Evolutionary conservation across 2,797 vertebrate genomes (phyloP).

Genomic region (Characodon lateralis): DNA sequence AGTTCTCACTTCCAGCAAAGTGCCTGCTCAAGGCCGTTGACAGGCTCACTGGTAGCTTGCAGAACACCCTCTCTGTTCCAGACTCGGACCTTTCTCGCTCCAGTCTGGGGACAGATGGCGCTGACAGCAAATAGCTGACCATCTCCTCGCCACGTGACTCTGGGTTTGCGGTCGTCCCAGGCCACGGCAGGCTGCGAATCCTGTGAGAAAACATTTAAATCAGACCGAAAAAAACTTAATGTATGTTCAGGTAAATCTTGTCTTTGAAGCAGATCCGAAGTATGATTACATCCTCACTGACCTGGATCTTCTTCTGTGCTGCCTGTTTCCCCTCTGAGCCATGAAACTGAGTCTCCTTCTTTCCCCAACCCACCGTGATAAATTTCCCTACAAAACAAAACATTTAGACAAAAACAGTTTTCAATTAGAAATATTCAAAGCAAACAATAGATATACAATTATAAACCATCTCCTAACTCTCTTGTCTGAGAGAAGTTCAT

Average conservation of each 20-base stretch:
- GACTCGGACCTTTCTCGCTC: conserved; percentile 88
- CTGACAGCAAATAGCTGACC: conserved; percentile 94
- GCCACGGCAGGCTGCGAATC: conserved; percentile 79
- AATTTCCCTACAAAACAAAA: conserved; percentile 84
- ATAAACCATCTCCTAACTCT: background rate
- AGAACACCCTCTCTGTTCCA: conserved; percentile 94
- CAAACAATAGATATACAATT: background rate
- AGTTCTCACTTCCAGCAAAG: conserved; percentile 92
- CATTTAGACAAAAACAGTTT: no score
- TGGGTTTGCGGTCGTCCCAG: conserved; percentile 88
- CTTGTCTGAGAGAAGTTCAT: background rate
- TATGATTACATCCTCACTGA: conserved; percentile 54
- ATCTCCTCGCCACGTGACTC: conserved; percentile 92
- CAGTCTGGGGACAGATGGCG: conserved; percentile 86
- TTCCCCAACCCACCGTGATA: conserved; percentile 95
- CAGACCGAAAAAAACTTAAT: background rate
- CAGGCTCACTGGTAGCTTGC: conserved; percentile 91
- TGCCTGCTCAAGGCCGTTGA: conserved; percentile 89
- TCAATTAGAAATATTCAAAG: background rate
- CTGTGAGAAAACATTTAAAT: conserved; percentile 63
- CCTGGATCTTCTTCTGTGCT: conserved; percentile 83
- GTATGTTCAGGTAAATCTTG: background rate
- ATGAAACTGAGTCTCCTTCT: conserved; percentile 98
- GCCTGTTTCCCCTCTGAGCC: conserved; percentile 95
- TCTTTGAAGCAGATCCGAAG: no score